Evolutionary conservation across 2,888 invertebrate species (phyloP), one percentile per base, ranked within the genome.

Genomic region (Pimpla rufipes): DNA sequence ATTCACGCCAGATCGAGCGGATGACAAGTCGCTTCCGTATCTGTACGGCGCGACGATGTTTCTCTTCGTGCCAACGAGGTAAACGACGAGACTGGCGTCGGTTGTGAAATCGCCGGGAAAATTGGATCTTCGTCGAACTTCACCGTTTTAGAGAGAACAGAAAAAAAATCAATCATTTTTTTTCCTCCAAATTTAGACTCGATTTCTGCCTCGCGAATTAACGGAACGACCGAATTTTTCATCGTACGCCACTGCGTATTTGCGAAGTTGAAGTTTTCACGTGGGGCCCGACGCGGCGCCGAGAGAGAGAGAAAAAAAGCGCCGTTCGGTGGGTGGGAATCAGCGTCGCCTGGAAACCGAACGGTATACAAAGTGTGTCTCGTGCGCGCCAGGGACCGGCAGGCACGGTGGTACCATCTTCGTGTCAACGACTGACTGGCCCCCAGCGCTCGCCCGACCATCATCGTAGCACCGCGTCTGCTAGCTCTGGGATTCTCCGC

Each of bases 281-380:
- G 59, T 16, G 59, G 0, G n/a, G 7, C n/a, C 35, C 29, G 29
- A 59, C 59, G 29, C 29, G 16, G 13, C 35, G 8, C 59, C n/a
- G 59, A 59, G 59, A 59, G 5, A 29, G 29, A 29, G 29, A 29
- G 29, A 29, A 29, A 29, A 29, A 35, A 35, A 59, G 59, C 35
- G 35, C n/a, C 29, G 29, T 29, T 35, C 59, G 13, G n/a, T 59
- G 59, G 35, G 35, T 59, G 37, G 18, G 52, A 10, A 1, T 62
- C 37, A 52, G 23, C 55, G 82, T 82, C 40, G 78, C 82, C 64
- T 82, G 82, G 82, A 64, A 82, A 82, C 82, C 68, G 68, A 57
- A 57, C 62, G 50, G 74, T 67, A 81, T 50, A 82, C 82, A 82
- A 70, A 74, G 68, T 82, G 67, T 67, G 55, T 47, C 10, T 40